A percentile compares a stretch with the other conserved stretches of the same genome.
These are phyloP conservation scores for Drosophila trapezifrons DNA, from an alignment of 1,140 invertebrate genomes.

Conservation along the genomic window DNA sequence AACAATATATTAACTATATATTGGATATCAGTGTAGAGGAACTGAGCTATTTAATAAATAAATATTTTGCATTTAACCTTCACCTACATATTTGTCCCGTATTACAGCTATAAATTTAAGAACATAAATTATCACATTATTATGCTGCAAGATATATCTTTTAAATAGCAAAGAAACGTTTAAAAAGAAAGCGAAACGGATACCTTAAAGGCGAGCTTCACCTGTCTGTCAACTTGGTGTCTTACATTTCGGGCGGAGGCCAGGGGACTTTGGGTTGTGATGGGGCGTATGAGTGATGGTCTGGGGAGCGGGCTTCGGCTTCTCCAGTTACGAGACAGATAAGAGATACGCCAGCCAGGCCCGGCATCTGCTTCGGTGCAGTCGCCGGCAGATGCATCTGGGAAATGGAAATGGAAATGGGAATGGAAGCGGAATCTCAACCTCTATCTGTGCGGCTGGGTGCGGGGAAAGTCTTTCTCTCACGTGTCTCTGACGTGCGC, in stretches of 20 bases:
- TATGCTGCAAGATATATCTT: not conserved
- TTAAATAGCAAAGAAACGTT: not conserved
- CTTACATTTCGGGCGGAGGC: conserved; percentile 41
- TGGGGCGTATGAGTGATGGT: conserved; percentile 47
- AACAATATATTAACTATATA: no score
- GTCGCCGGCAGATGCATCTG: conserved; percentile 67
- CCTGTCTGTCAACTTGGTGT: conserved; percentile 72
- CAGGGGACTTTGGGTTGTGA: conserved; percentile 34
- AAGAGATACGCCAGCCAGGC: conserved; percentile 28
- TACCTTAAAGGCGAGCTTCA: conserved; percentile 61
- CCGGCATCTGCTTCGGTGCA: conserved; percentile 39
- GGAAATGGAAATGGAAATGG: conserved; percentile 27
- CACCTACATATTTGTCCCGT: no score
- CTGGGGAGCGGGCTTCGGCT: conserved; percentile 23
- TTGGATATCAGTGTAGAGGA: accelerated
- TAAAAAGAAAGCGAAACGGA: conserved; percentile 12
- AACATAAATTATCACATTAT: not conserved
- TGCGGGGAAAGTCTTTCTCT: conserved; percentile 74
- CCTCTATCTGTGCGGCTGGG: conserved; percentile 40
- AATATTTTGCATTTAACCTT: not conserved
- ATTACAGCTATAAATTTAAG: not conserved
- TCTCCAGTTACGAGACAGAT: conserved; percentile 47
- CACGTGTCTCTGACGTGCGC: conserved; percentile 52
- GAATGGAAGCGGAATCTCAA: conserved; percentile 33
- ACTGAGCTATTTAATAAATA: not conserved